Conservation (phyloP, 2,797 vertebrate genomes). For the Neomorphus geoffroyi region DNA sequence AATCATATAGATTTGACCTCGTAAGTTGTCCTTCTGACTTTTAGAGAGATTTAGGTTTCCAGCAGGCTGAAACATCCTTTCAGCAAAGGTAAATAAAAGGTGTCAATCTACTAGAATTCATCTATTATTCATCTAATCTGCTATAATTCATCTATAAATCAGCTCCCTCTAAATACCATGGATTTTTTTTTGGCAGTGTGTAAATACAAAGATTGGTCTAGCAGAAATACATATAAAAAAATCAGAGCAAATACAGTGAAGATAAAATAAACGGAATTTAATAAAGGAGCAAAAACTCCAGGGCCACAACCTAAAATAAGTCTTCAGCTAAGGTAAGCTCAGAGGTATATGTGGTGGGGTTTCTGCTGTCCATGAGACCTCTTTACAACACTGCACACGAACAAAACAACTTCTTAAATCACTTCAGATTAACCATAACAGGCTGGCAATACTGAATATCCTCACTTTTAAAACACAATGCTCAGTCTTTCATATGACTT, state of each 20-base stretch:
- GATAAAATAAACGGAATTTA: neutral
- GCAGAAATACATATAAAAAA: neutral
- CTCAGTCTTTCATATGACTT: constrained; percentile 53
- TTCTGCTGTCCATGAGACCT: neutral
- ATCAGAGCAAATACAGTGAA: neutral
- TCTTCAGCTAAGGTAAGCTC: neutral
- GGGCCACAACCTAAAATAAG: neutral
- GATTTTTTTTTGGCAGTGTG: neutral
- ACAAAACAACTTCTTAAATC: neutral
- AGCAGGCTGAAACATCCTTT: neutral
- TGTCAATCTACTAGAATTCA: neutral
- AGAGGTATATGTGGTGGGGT: neutral
- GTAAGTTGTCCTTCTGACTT: neutral
- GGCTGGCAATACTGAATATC: constrained; percentile 33
- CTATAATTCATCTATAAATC: neutral
- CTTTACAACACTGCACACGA: constrained; percentile 1
- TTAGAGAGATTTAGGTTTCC: neutral
- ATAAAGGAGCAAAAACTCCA: neutral
- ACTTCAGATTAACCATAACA: constrained; percentile 18
- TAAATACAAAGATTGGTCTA: neutral
- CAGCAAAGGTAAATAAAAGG: neutral
- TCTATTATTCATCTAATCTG: neutral
- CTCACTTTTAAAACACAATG: constrained; percentile 21
- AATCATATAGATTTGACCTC: neutral
- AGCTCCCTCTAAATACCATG: neutral